Evolutionary conservation across 2,888 invertebrate species (phyloP).

Genomic region (Yponomeuta plumbellus): DNA sequence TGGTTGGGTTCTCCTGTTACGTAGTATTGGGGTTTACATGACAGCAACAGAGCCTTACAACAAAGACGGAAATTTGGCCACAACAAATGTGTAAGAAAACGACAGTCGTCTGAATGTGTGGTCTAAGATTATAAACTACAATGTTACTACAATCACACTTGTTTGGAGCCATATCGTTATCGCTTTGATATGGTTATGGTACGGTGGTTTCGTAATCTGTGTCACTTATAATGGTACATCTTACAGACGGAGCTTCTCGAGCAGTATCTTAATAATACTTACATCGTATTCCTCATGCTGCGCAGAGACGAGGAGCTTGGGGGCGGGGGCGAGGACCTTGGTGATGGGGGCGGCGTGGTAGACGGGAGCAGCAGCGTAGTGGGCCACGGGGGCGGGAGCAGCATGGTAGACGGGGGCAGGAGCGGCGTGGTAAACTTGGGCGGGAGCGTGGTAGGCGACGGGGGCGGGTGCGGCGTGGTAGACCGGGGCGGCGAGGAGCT

Average conservation of each 20-base stretch:
- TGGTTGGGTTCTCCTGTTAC: too few relatives aligned
- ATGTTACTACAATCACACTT: too few relatives aligned
- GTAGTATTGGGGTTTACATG: too few relatives aligned
- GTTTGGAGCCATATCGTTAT: too few relatives aligned
- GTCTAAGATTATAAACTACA: too few relatives aligned
- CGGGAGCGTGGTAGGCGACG: slow-evolving; percentile 26
- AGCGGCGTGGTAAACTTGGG: slow-evolving; percentile 25
- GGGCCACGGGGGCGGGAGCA: slow-evolving; percentile 33
- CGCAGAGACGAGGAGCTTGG: slow-evolving; percentile 22
- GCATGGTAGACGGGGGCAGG: slow-evolving; percentile 25
- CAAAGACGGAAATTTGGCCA: too few relatives aligned
- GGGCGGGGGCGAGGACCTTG: slow-evolving; percentile 28
- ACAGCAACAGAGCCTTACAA: too few relatives aligned
- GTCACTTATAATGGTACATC: too few relatives aligned
- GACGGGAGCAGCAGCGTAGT: slow-evolving; percentile 19
- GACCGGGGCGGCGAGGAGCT: slow-evolving; percentile 28
- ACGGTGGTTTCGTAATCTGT: too few relatives aligned
- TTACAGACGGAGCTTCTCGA: neutral
- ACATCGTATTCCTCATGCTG: slow-evolving; percentile 23
- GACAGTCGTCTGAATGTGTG: too few relatives aligned
- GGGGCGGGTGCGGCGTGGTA: slow-evolving; percentile 31
- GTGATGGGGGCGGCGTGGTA: slow-evolving; percentile 20
- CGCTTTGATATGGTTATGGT: too few relatives aligned
- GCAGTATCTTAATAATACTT: neutral
- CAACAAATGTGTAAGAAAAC: too few relatives aligned